Percentiles rank a stretch among this genome's conserved stretches.
phyloP scores from a whole-genome alignment of 2,113 vertebrate species.

The Cyprinus carpio region DNA sequence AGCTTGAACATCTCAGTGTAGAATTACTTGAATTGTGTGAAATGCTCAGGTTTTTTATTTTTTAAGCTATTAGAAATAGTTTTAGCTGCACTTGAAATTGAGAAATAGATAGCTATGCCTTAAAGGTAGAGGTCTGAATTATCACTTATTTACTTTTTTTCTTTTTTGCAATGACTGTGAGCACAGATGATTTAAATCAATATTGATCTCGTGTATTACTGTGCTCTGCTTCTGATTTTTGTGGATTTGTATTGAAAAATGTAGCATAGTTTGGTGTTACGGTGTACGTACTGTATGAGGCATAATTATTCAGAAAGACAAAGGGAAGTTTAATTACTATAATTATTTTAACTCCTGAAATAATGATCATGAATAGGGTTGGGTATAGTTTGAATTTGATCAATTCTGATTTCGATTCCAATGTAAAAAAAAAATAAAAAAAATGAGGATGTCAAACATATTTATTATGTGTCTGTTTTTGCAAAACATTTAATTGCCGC shows the following conservation, averaged over 20 bases:
- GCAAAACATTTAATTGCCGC: too few relatives aligned
- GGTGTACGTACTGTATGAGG: not conserved
- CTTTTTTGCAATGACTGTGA: not conserved
- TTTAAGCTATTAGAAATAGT: not conserved
- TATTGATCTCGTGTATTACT: not conserved
- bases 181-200: not conserved
- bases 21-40: slow-evolving; percentile 20
- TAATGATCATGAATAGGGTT: too few relatives aligned
- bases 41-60: slow-evolving; percentile 14
- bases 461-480: too few relatives aligned
- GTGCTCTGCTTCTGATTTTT: not conserved
- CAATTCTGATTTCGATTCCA: too few relatives aligned
- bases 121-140: not conserved
- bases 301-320: not conserved
- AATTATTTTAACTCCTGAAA: not conserved
- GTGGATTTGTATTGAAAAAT: slow-evolving; percentile 11
- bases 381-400: too few relatives aligned
- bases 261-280: slow-evolving; percentile 37
- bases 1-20: not conserved
- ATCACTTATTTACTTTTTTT: not conserved
- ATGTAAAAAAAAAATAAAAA: too few relatives aligned
- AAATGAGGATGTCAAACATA: too few relatives aligned
- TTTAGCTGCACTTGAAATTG: slow-evolving; percentile 28
- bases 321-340: not conserved
- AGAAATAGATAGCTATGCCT: not conserved